A percentile compares a stretch with the other conserved stretches of the same genome.
phyloP scores from a whole-genome alignment of 1,140 invertebrate species.

The Coelopa frigida region DNA sequence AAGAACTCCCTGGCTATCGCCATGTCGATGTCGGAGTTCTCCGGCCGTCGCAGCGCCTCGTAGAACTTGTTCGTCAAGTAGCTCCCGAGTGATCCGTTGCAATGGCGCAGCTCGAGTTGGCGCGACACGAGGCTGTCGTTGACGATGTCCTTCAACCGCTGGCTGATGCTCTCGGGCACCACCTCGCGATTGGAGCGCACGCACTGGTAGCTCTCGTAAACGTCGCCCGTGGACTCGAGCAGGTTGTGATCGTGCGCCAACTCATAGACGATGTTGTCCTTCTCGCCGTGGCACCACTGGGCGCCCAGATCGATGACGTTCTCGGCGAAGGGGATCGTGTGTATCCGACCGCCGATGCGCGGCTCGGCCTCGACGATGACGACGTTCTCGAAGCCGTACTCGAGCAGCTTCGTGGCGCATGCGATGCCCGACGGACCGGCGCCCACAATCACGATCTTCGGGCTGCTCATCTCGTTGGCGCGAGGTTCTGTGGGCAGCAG shows the following conservation, averaged over 20 bases:
- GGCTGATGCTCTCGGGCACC: conserved; percentile 31
- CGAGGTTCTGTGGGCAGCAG: neutral
- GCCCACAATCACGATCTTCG: conserved; percentile 53
- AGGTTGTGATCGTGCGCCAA: conserved; percentile 54
- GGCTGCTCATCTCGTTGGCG: conserved; percentile 6
- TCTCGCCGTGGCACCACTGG: conserved; percentile 71
- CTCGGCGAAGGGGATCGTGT: conserved; percentile 54
- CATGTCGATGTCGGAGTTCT: conserved; percentile 35
- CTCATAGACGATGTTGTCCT: conserved; percentile 62
- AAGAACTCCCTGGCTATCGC: conserved; percentile 46
- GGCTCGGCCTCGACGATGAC: conserved; percentile 59
- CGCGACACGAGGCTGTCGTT: conserved; percentile 33
- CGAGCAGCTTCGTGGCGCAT: conserved; percentile 50
- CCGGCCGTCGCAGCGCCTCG: conserved; percentile 29
- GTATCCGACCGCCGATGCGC: conserved; percentile 63
- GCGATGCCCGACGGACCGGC: conserved; percentile 55
- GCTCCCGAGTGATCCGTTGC: conserved; percentile 45
- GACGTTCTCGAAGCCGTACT: conserved; percentile 51
- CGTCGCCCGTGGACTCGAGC: conserved; percentile 42
- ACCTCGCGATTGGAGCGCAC: conserved; percentile 41
- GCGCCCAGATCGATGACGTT: conserved; percentile 72
- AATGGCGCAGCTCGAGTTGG: conserved; percentile 33
- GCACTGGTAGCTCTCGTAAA: conserved; percentile 41
- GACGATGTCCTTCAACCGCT: conserved; percentile 33
- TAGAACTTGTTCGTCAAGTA: conserved; percentile 44